Evolutionary conservation across 2,797 vertebrate species (phyloP), one percentile per base, ranked within the genome.

Genomic region (Pseudochirops cupreus): DNA sequence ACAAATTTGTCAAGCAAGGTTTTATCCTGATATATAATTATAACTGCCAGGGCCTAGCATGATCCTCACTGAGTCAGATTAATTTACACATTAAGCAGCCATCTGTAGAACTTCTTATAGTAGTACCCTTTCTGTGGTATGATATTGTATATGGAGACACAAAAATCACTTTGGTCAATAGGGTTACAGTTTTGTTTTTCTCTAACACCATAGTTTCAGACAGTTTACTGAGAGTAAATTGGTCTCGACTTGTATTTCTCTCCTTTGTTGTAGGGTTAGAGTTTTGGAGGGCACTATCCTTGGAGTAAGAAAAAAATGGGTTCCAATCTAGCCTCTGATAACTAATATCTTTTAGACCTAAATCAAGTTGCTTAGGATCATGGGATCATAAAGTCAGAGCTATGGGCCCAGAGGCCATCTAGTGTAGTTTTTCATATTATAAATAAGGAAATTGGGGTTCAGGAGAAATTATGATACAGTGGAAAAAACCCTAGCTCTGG

Each of bases 51-150:
- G 98, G 97, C 98, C 98, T 98, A 97, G 96, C 95, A 98, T 97
- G 97, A 98, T 98, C 95, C 94, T 98, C 95, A 97, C 95, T 96
- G 97, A 98, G 95, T 98, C 97, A 98, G 98, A 98, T 98, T 98
- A 98, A 98, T 98, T 98, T 98, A 97, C 97, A 98, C 98, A 97
- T 98, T 98, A 98, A 98, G 97, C 97, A 98, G 96, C 98, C 98
- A 98, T 98, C 98, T 99, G 98, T 97, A 98, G 98, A 98, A 98
- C 97, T 98, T 96, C 97, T 98, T 89, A 11, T 96, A 97, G 96
- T 96, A 98, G 96, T 97, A 98, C 95, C 95, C 98, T 96, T 2
- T 98, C 98, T 97, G 96, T 94, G 95, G 58, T 92, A 94, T 96
- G 94, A 92, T 94, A 58, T n/a, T 95, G 98, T 97, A 95, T 95